A percentile compares a stretch with the other conserved stretches of the same genome.
phyloP scores from a whole-genome alignment of 2,113 vertebrate genomes.

The Sinocyclocheilus rhinocerous region DNA sequence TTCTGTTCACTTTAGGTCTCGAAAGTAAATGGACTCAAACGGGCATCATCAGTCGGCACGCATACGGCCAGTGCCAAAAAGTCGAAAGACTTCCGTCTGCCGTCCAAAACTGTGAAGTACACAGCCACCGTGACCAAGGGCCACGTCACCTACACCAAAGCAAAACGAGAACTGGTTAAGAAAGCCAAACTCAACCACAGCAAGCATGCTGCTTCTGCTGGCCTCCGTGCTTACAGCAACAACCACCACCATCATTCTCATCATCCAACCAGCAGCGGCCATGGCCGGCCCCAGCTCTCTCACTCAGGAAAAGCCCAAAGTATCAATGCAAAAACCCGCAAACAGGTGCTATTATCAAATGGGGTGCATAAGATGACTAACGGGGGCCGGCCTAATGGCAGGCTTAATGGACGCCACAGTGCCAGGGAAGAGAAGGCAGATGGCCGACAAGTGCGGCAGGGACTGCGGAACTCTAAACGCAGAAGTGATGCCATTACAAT shows the following conservation, averaged over 20 bases:
- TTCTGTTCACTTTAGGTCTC: constrained; percentile 79
- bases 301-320: constrained; percentile 99
- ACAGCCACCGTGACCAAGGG: constrained; percentile 98
- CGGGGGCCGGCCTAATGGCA: constrained; percentile 84
- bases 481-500: constrained; percentile 83
- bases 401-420: constrained; percentile 91
- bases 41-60: constrained; percentile 82
- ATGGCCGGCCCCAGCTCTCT: constrained; percentile 78
- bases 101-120: constrained; percentile 99
- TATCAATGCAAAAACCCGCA: constrained; percentile 99
- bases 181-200: constrained; percentile 98
- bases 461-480: constrained; percentile 95
- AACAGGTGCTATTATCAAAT: constrained; percentile 97
- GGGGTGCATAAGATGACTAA: constrained; percentile 68
- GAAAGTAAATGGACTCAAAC: constrained; percentile 92
- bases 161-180: constrained; percentile 98
- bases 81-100: constrained; percentile 94
- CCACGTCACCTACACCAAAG: constrained; percentile 99
- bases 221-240: constrained; percentile 81
- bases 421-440: constrained; percentile 74
- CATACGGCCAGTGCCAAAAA: constrained; percentile 93
- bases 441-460: constrained; percentile 86
- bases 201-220: constrained; percentile 86
- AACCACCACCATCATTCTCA: constrained; percentile 75
- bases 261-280: constrained; percentile 80